A percentile compares a stretch with the other conserved stretches of the same genome.
phyloP scores from a whole-genome alignment of 2,113 vertebrate species.

The Corythoichthys haematopterus region DNA sequence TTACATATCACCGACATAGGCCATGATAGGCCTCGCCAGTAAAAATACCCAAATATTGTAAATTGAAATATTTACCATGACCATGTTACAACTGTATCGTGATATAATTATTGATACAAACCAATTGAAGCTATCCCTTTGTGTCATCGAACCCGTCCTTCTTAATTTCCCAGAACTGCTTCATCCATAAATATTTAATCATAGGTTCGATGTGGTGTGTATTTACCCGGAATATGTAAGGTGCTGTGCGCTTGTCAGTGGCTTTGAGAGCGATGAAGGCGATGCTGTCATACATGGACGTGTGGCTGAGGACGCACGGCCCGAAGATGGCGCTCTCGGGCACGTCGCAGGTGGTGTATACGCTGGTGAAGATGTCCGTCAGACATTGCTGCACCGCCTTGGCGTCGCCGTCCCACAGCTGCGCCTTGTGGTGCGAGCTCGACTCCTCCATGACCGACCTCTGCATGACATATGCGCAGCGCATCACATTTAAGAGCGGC shows the following conservation, averaged over 20 bases:
- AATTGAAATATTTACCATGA: too few species aligned
- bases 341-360: conserved; percentile 95
- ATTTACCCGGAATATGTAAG: conserved; percentile 91
- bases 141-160: too few species aligned
- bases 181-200: too few species aligned
- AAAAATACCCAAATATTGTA: too few species aligned
- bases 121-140: too few species aligned
- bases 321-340: conserved; percentile 95
- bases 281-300: conserved; percentile 95
- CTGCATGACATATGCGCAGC: conserved; percentile 16
- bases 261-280: conserved; percentile 95
- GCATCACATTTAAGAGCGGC: too few species aligned
- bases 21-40: too few species aligned
- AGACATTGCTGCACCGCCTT: conserved; percentile 95
- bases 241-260: conserved; percentile 92
- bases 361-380: conserved; percentile 97
- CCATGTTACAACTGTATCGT: too few species aligned
- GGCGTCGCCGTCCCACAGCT: conserved; percentile 87
- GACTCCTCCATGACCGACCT: conserved; percentile 84
- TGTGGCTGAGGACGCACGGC: conserved; percentile 92
- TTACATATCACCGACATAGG: too few species aligned
- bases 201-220: background rate
- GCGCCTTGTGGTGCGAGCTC: conserved; percentile 79
- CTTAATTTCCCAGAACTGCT: too few species aligned
- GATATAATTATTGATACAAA: too few species aligned